phyloP scores from a whole-genome alignment of 2,888 invertebrate species.

The Eumacrocentrus americanus region DNA sequence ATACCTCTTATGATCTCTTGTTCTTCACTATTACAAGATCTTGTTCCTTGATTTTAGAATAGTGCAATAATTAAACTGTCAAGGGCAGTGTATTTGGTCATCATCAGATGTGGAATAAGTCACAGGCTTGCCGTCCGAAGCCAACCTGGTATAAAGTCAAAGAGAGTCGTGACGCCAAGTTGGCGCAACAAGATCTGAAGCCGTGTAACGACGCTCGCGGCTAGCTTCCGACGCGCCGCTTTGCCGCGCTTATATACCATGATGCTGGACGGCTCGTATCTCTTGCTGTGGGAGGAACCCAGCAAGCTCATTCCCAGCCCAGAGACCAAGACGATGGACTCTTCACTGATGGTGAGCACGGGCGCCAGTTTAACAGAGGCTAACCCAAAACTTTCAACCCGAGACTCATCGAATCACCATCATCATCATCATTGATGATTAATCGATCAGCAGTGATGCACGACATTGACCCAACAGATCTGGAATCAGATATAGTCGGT shows the following conservation, averaged over 20 bases:
- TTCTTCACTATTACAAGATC: too few species aligned
- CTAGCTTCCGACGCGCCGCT: conserved; percentile 36
- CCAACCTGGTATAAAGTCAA: conserved; percentile 29
- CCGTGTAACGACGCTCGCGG: conserved; percentile 35
- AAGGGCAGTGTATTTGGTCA: background rate
- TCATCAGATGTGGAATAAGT: too few species aligned
- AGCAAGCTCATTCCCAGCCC: conserved; percentile 57
- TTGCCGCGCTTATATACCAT: too few species aligned
- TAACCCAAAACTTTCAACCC: conserved; percentile 4
- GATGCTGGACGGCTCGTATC: conserved; percentile 18
- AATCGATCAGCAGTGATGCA: conserved; percentile 23
- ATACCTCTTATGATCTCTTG: too few species aligned
- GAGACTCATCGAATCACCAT: background rate
- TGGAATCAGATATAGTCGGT: too few species aligned
- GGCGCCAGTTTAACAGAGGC: background rate
- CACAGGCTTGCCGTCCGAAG: conserved; percentile 22
- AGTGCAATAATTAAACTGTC: background rate
- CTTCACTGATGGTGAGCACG: conserved; percentile 6
- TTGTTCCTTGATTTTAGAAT: too few species aligned
- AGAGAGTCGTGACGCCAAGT: conserved; percentile 42
- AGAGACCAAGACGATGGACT: conserved; percentile 22
- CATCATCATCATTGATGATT: conserved; percentile 13
- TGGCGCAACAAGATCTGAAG: conserved; percentile 42
- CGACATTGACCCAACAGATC: conserved; percentile 18
- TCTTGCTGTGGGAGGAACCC: conserved; percentile 56